A percentile compares a stretch with the other conserved stretches of the same genome.
phyloP scores from a whole-genome alignment of 2,888 invertebrate genomes.

The Plagiodera versicolora region DNA sequence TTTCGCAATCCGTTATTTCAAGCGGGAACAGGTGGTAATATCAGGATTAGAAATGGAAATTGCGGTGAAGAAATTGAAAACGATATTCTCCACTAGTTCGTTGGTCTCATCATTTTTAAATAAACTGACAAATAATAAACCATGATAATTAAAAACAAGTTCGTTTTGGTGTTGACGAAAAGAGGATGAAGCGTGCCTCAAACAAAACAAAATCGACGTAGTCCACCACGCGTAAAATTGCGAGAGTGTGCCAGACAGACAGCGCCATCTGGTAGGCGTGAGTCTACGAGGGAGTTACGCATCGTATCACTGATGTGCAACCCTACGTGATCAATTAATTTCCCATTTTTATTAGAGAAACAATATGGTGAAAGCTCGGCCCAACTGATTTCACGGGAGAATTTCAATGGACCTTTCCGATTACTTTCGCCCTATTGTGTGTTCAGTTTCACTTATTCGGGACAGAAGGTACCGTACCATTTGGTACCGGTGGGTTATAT shows the following conservation, averaged over 20 bases:
- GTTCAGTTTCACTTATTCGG: background rate
- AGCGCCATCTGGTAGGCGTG: constrained; percentile 40
- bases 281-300: constrained; percentile 22
- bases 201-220: constrained; percentile 29
- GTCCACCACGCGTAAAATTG: constrained; percentile 41
- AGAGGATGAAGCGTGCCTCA: constrained; percentile 25
- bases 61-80: background rate
- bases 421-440: background rate
- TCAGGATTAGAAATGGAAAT: background rate
- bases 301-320: constrained; percentile 7
- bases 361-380: constrained; percentile 25
- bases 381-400: background rate
- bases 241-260: constrained; percentile 33
- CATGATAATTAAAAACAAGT: too few species aligned
- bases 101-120: background rate
- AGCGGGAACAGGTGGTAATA: constrained; percentile 5
- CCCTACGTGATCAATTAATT: constrained; percentile 27
- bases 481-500: background rate
- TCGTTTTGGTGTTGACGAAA: background rate
- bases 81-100: too few species aligned
- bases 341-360: constrained; percentile 32
- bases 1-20: constrained; percentile 32
- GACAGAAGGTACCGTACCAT: background rate
- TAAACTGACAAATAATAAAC: too few species aligned
- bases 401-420: background rate